Base-by-base conservation (phyloP, 2,113 vertebrate genomes). In the Potamarius usumacintae region DNA sequence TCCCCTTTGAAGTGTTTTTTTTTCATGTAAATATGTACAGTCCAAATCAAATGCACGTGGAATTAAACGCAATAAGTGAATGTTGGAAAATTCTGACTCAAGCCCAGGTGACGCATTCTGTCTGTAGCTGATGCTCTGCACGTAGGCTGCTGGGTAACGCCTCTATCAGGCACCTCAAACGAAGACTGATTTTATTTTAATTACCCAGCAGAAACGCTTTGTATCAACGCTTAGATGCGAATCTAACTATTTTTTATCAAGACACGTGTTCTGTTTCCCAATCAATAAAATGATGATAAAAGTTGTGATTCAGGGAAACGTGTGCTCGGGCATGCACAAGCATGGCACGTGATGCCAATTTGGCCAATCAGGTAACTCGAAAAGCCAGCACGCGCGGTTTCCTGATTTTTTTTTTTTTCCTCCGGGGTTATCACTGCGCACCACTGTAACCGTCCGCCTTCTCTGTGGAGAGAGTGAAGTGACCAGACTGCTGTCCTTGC, bases 61-160 rank as follows among this genome's bases (percentile, higher is more conserved):
- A 17, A 17, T 57, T 18, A 18, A 18, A 18, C 2, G 0, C 27
- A 55, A 25, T 17, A 5, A 20, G 0, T 27, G 34, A 5, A 81
- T 60, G 15, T 82, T 25, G 55, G 79, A 62, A 62, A 48, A 22
- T 14, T 22, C 22, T 63, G 69, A 62, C 34, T 81, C 86, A 86
- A 79, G 88, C 86, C 90, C 27, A 4, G 52, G 88, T 92, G 88
- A 89, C 50, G 60, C 85, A 92, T 76, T 85, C 85, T 48, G 63
- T 20, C 27, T 92, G 92, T 93, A 92, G 84, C 72, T 94, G 94
- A 91, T 60, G 63, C 85, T 58, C 90, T 71, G 93, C 94, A 95
- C 95, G 94, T 95, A 94, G 69, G 11, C 88, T 27, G 30, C 91
- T 90, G 92, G 90, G 83, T 15, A 87, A 83, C 94, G 93, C 94